A percentile compares a stretch with the other conserved stretches of the same genome.
These are phyloP conservation scores for Parauchenoglanis ngamensis DNA, from an alignment of 2,797 vertebrate genomes.

Conservation along the genomic window DNA sequence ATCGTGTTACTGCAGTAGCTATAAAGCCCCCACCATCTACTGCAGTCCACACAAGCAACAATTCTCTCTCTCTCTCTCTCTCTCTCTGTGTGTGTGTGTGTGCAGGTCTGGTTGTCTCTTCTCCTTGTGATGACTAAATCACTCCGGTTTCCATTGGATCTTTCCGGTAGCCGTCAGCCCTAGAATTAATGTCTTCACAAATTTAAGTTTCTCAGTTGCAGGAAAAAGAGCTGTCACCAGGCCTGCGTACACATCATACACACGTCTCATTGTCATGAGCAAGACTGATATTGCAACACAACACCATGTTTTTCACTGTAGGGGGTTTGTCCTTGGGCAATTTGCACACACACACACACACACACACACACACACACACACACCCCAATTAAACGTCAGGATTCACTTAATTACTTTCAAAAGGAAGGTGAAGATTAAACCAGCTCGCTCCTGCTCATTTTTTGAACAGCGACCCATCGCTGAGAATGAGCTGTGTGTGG, in stretches of 20 bases:
- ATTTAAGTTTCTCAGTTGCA: slow-evolving; percentile 13
- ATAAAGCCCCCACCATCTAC: slow-evolving; percentile 59
- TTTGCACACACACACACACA: slow-evolving; percentile 13
- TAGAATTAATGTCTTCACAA: slow-evolving; percentile 26
- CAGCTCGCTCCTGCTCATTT: slow-evolving; percentile 45
- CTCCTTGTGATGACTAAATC: slow-evolving; percentile 36
- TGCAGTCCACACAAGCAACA: slow-evolving; percentile 63
- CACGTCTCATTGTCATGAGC: slow-evolving; percentile 34
- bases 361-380: slow-evolving; percentile 32
- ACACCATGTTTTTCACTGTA: slow-evolving; percentile 9
- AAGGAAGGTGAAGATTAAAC: slow-evolving; percentile 53
- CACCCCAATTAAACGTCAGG: slow-evolving; percentile 39
- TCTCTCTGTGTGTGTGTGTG: neutral
- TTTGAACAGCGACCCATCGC: slow-evolving; percentile 36
- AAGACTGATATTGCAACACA: slow-evolving; percentile 31
- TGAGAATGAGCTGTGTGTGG: slow-evolving; percentile 52
- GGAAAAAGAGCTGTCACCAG: slow-evolving; percentile 10
- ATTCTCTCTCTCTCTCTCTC: slow-evolving; percentile 56
- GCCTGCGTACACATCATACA: slow-evolving; percentile 29
- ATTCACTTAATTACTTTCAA: slow-evolving; percentile 55
- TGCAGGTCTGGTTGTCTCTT: slow-evolving; percentile 10
- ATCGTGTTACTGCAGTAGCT: slow-evolving; percentile 32
- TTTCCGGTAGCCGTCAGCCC: slow-evolving; percentile 28
- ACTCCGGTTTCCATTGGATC: slow-evolving; percentile 19
- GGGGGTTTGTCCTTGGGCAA: slow-evolving; percentile 24